Percentiles rank a stretch among this genome's conserved stretches.
phyloP scores from a whole-genome alignment of 2,113 vertebrate genomes.

The Laticauda laticaudata region DNA sequence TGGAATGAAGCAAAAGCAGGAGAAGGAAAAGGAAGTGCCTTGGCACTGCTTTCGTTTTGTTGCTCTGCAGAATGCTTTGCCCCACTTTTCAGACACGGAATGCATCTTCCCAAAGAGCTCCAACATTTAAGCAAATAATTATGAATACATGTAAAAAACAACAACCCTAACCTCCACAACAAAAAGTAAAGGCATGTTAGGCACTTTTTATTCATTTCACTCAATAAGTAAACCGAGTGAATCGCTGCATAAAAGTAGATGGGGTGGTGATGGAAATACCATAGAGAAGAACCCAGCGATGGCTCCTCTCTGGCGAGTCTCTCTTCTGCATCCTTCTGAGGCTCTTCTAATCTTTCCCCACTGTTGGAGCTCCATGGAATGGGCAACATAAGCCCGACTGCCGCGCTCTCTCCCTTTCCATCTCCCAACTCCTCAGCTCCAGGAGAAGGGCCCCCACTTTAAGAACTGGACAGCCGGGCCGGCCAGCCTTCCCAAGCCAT shows the following conservation, averaged over 20 bases:
- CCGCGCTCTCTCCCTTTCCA: not conserved
- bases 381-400: not conserved
- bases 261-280: not conserved
- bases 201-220: not conserved
- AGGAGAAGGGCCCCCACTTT: too few relatives aligned
- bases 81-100: not conserved
- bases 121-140: not conserved
- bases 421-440: not conserved
- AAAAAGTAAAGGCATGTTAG: not conserved
- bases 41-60: not conserved
- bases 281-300: not conserved
- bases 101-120: not conserved
- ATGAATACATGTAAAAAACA: not conserved
- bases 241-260: not conserved
- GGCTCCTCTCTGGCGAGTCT: not conserved
- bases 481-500: not conserved
- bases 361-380: not conserved
- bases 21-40: not conserved
- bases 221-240: not conserved
- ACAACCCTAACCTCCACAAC: not conserved
- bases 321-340: not conserved
- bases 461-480: too few relatives aligned
- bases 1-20: conserved; percentile 45
- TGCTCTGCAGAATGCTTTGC: not conserved
- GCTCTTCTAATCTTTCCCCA: not conserved